Base-by-base conservation (phyloP, 2,888 invertebrate species). In the Mechanitis messenoides region DNA sequence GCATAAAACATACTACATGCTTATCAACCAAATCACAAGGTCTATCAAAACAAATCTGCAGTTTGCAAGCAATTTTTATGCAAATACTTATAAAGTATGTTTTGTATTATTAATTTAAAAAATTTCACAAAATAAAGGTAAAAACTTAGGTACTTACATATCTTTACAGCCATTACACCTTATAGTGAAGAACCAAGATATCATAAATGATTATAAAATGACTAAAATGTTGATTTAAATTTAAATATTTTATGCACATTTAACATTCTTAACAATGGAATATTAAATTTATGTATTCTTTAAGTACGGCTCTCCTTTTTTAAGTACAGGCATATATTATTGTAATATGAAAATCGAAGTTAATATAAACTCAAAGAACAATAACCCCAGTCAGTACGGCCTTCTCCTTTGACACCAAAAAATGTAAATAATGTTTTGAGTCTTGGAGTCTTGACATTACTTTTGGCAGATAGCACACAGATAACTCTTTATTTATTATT, bases 151-250 rank as follows among this genome's bases (percentile, higher is more conserved):
- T 67, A 68, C 66, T 67, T 56, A 68, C 68, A 68, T 60, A 56
- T 58, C 45, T 60, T 68, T 53, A 63, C 56, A 38, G 68, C 64
- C 68, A 68, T 68, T 45, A 53, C 59, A 53, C 53, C 59, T 50
- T 20, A 47, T 63, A 50, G 11, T 28, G 35, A 20, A 38, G 56
- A 35, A 53, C 53, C 47, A 53, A 57, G 45, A 35, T 54, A 62
- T 53, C n/a, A n/a, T 57, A 9, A 58, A 56, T 9, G 38, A 58
- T 38, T 63, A 42, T 31, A 54, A 56, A 58, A 58, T 58, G 57
- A 58, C 60, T 56, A 57, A 33, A 58, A 45, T 58, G n/a, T 57
- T n/a, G 28, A 3, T 33, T 50, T 53, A 60, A 46, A 56, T 64
- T 58, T 64, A 64, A 64, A 64, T 63, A 63, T 42, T 58, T 60